These are phyloP conservation scores for Lysandra coridon DNA, from an alignment of 2,888 invertebrate species.

Conservation along the genomic window DNA sequence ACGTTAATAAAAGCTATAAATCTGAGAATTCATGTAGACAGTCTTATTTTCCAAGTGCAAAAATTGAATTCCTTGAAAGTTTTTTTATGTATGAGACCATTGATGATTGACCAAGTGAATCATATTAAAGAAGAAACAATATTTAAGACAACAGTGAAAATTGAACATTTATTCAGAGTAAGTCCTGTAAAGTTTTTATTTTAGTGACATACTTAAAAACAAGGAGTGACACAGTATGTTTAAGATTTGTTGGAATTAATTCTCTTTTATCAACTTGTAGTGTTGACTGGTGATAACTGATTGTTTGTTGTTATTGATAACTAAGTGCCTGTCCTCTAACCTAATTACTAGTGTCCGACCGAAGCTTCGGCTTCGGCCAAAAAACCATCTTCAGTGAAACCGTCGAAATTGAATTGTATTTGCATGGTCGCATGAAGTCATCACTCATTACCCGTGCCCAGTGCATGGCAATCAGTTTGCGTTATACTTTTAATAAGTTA, in stretches of 20 bases:
- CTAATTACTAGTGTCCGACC: too few species aligned
- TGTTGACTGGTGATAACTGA: not conserved
- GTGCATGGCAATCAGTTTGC: too few species aligned
- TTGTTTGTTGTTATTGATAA: conserved; percentile 9
- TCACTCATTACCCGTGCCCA: too few species aligned
- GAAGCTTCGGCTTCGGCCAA: too few species aligned
- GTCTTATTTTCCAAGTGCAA: not conserved
- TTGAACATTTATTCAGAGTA: conserved; percentile 37
- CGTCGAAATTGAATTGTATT: too few species aligned
- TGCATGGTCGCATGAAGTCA: too few species aligned
- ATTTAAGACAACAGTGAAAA: conserved; percentile 34
- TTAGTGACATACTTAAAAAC: not conserved
- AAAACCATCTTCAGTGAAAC: too few species aligned
- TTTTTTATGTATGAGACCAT: not conserved
- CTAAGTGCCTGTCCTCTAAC: not conserved
- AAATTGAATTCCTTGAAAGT: not conserved
- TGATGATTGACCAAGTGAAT: conserved; percentile 26
- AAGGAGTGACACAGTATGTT: not conserved
- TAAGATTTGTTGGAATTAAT: not conserved
- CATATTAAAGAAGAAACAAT: conserved; percentile 23
- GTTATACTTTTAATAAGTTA: too few species aligned
- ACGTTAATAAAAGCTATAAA: too few species aligned
- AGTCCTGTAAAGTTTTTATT: conserved; percentile 31
- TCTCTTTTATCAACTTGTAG: not conserved
- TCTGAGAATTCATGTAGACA: too few species aligned